phyloP scores from a whole-genome alignment of 2,797 vertebrate genomes.

The Pangasius sanitwongsei region DNA sequence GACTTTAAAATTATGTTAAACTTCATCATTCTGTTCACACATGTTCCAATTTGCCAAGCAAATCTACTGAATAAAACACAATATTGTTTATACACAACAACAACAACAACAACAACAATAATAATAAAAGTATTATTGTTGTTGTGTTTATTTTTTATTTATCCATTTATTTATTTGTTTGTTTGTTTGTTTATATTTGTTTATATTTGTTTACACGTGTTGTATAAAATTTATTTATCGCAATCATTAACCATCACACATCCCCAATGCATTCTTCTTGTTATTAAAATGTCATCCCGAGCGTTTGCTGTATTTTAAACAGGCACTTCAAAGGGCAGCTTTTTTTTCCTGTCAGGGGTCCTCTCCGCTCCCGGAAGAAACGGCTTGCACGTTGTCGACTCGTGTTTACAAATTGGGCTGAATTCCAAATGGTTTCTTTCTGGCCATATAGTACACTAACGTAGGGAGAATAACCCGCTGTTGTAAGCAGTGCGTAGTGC shows the following conservation, averaged over 20 bases:
- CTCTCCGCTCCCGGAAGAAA: slow-evolving; percentile 41
- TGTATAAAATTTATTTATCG: not conserved
- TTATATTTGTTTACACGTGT: not conserved
- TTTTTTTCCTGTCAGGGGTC: slow-evolving; percentile 13
- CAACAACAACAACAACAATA: not conserved
- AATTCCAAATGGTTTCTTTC: not conserved
- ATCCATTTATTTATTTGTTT: not conserved
- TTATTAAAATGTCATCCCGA: not conserved
- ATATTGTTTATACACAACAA: not conserved
- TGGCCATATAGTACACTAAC: not conserved
- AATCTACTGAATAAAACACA: not conserved
- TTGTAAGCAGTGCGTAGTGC: not conserved
- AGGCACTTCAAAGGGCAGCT: slow-evolving; percentile 45
- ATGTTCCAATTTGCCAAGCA: not conserved
- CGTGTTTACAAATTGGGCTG: slow-evolving; percentile 37
- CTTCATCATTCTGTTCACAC: not conserved
- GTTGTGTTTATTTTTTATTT: too few relatives aligned
- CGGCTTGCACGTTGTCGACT: slow-evolving; percentile 9
- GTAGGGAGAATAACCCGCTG: not conserved
- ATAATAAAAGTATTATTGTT: too few relatives aligned
- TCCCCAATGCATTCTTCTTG: not conserved
- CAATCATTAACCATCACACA: not conserved
- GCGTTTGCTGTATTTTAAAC: not conserved
- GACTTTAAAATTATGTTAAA: not conserved
- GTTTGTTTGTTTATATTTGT: not conserved